Conservation (phyloP, 2,888 invertebrate genomes). For the Dryocosmus kuriphilus region DNA sequence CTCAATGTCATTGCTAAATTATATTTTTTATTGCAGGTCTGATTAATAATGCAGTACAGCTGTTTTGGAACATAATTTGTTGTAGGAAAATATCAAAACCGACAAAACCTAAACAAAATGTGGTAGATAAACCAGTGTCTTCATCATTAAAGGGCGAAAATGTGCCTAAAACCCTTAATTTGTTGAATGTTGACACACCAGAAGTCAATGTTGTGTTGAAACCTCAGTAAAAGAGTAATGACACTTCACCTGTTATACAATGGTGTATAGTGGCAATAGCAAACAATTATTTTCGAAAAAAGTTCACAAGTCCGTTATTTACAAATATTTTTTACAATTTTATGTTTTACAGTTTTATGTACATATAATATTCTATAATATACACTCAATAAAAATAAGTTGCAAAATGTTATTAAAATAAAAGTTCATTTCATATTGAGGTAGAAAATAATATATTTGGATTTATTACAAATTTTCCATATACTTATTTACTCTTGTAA, state of each 20-base stretch:
- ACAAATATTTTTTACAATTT: not conserved
- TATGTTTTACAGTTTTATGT: no score
- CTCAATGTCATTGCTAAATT: not conserved
- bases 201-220: constrained; percentile 63
- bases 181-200: constrained; percentile 62
- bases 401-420: not conserved
- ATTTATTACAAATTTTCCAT: not conserved
- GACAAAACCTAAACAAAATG: constrained; percentile 34
- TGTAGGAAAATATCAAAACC: constrained; percentile 62
- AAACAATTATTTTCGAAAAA: no score
- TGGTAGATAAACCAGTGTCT: not conserved
- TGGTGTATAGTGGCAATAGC: no score
- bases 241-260: no score
- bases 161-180: constrained; percentile 57
- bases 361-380: no score
- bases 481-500: not conserved
- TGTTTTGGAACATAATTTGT: constrained; percentile 66
- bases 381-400: no score
- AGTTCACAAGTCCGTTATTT: no score
- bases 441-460: constrained; percentile 7
- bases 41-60: constrained; percentile 69
- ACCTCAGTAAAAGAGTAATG: constrained; percentile 54
- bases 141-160: constrained; percentile 47
- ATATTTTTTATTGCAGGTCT: constrained; percentile 59
- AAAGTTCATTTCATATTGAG: not conserved